Evolutionary conservation across 2,888 invertebrate genomes (phyloP), one percentile per base, ranked within the genome.

Genomic region (Aethes cnicana): DNA sequence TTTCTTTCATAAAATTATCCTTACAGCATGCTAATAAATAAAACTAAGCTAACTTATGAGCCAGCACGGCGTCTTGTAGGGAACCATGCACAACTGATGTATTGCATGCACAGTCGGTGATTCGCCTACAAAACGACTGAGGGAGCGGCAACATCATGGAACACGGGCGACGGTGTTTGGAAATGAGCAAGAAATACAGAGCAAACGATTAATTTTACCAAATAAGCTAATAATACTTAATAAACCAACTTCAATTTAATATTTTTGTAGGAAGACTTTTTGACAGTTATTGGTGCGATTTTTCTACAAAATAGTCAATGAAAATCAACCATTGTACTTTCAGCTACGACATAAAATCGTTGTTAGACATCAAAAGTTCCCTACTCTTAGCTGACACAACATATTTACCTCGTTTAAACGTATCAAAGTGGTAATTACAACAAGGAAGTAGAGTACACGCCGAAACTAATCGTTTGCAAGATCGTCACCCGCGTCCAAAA

Each of bases 11-110:
- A 67, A 74, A 69, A 69, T 71, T 75, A 72, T 58, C 55, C 65
- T 69, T 81, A 83, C 62, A 70, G 82, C 86, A 85, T 87, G 87
- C 88, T 86, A 84, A 85, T 87, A 86, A 87, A 86, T 86, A 82
- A 82, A 74, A 73, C 81, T 84, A 85, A 79, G 74, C 81, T 81
- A 77, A 63, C 58, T 60, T 18, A 43, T 11, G 55, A 32, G 47
- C 43, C 32, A 23, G 21, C 37, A 42, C 47, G 28, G 28, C 26
- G 14, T 30, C 30, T 53, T 42, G 41, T 35, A 18, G 25, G 7
- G 6, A 16, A 18, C 18, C 9, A 23, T 9, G 16, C 12, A 12
- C 21, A 18, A 33, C 41, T 8, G 39, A 5, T 8, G 9, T 23
- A 32, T 32, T 11, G 16, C 25, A 18, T 23, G 21, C 41, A 28